Base-by-base conservation (phyloP, 2,888 invertebrate genomes). In the Caenorhabditis uteleia region DNA sequence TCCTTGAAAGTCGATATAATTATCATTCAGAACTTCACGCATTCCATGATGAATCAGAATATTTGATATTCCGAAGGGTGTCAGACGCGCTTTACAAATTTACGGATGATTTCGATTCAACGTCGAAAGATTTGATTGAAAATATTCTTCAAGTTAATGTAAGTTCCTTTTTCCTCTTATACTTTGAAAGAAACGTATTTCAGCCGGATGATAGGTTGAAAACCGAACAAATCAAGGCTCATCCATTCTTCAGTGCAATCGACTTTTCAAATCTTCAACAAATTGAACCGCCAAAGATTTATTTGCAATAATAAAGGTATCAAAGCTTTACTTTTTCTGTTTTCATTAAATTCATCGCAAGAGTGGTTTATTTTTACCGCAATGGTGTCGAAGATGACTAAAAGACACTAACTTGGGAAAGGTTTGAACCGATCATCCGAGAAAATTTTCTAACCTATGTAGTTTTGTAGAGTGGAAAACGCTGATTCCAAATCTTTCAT, bases 51-150 rank as follows among this genome's bases (percentile, higher is more conserved):
- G 71, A 70, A 70, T 92, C 90, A 84, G 97, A 98, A 84, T 98
- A 93, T 86, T 88, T 93, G 73, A 94, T 95, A 76, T 98, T 97
- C 85, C 92, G 94, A 85, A 93, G 94, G 86, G 94, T 98, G 79
- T 87, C 91, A 50, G 91, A 90, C 84, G 87, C 92, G 83, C 91
- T 93, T 51, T 94, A 93, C 84, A 90, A 90, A 82, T 93, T 94
- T 81, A 94, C 95, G 0, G 91, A 92, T 82, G 91, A 91, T 38
- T 95, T 98, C 84, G 89, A 91, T 74, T 87, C 89, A 67, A 87
- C 88, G 64, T 93, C 93, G 21, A 90, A 90, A 85, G 91, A 93
- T 86, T 88, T 97, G 78, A 91, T 97, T 53, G 88, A 90, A 83
- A 89, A 90, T 83, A 87, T 97, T 65, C 86, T 97, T 80, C 91